phyloP scores from a whole-genome alignment of 2,888 invertebrate genomes.

The Drosophila buzzatii region DNA sequence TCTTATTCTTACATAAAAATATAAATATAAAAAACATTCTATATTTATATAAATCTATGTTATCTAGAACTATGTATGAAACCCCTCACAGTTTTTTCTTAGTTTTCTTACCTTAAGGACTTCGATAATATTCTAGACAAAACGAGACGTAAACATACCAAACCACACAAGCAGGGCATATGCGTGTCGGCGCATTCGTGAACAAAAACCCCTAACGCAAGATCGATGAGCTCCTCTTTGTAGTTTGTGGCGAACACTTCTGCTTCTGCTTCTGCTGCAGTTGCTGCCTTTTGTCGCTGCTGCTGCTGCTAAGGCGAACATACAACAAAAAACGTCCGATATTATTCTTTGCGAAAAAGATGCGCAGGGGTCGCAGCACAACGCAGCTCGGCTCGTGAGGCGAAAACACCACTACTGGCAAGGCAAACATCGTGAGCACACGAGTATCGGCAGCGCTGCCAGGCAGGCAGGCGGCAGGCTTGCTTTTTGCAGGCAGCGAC shows the following conservation, averaged over 20 bases:
- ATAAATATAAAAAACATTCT: background rate
- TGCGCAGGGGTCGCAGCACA: conserved; percentile 21
- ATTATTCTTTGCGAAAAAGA: conserved; percentile 43
- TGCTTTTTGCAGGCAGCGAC: conserved; percentile 29
- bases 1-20: background rate
- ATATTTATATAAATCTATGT: background rate
- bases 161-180: conserved; percentile 46
- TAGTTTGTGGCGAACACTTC: conserved; percentile 45
- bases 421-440: conserved; percentile 5
- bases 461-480: conserved; percentile 45
- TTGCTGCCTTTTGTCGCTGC: conserved; percentile 36
- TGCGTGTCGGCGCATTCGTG: conserved; percentile 51
- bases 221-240: conserved; percentile 59
- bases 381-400: conserved; percentile 4
- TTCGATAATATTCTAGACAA: conserved; percentile 23
- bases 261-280: conserved; percentile 3
- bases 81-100: background rate
- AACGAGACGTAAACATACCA: background rate
- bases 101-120: conserved; percentile 19
- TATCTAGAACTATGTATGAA: background rate
- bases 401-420: background rate
- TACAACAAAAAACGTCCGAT: conserved; percentile 52
- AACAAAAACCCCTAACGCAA: conserved; percentile 33
- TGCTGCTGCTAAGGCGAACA: conserved; percentile 35
- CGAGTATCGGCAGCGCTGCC: conserved; percentile 24